Evolutionary conservation across 1,140 invertebrate species (phyloP).

Genomic region (Bombus cullumanus): DNA sequence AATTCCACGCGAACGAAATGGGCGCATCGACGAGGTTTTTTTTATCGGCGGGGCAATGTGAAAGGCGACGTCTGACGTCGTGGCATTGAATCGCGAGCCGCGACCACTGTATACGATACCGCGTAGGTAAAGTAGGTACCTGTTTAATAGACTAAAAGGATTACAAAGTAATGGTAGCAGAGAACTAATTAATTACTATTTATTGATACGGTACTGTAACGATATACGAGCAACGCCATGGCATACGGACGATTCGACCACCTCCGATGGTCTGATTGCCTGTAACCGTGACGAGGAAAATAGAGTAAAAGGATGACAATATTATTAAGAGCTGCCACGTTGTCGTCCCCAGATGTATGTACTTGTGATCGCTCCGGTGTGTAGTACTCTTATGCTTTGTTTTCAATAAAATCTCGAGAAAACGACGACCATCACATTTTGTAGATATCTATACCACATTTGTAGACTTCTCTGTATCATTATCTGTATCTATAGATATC

Average conservation of each 20-base stretch:
- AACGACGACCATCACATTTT: neutral
- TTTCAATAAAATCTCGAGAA: neutral
- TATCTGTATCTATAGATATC: conserved; percentile 17
- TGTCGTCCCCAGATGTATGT: conserved; percentile 48
- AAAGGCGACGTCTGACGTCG: conserved; percentile 80
- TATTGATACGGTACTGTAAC: conserved; percentile 68
- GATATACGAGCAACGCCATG: conserved; percentile 47
- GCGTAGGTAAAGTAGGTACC: conserved; percentile 83
- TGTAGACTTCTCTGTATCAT: neutral
- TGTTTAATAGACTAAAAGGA: conserved; percentile 75
- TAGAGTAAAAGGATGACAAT: conserved; percentile 80
- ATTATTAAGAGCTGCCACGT: conserved; percentile 76
- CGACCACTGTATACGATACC: conserved; percentile 82
- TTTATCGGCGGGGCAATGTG: conserved; percentile 78
- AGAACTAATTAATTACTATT: conserved; percentile 73
- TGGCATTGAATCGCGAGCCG: conserved; percentile 79
- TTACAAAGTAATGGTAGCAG: conserved; percentile 77
- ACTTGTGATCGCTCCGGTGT: conserved; percentile 56
- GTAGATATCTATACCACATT: neutral
- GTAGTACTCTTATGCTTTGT: conserved; percentile 14
- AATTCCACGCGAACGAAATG: conserved; percentile 32
- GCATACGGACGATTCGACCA: conserved; percentile 26
- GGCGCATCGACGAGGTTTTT: conserved; percentile 30
- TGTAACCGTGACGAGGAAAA: conserved; percentile 43
- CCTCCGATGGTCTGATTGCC: neutral